Conservation (phyloP, 2,113 vertebrate genomes). For the Sander vitreus region DNA sequence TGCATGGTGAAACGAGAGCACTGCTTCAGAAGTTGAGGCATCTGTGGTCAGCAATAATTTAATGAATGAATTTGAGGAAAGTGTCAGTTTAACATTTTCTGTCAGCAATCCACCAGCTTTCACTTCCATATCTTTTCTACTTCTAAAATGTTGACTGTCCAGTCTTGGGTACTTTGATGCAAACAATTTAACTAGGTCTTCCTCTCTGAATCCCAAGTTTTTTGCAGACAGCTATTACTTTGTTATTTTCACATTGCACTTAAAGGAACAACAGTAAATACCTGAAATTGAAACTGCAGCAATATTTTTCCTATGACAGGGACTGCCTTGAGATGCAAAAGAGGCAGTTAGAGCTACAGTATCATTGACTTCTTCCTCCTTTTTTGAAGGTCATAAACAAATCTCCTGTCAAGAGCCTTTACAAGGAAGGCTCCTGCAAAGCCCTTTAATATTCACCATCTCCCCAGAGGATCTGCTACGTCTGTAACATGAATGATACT, state of each 20-base stretch:
- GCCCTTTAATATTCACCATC: conserved; percentile 76
- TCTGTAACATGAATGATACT: conserved; percentile 63
- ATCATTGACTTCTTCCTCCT: conserved; percentile 63
- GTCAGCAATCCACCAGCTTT: conserved; percentile 36
- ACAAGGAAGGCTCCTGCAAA: conserved; percentile 56
- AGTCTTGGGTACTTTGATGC: conserved; percentile 37
- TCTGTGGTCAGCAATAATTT: conserved; percentile 44
- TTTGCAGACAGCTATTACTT: conserved; percentile 22
- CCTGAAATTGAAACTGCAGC: conserved; percentile 29
- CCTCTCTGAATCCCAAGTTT: conserved; percentile 11
- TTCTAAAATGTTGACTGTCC: conserved; percentile 30
- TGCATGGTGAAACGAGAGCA: neutral
- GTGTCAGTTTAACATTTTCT: conserved; percentile 39
- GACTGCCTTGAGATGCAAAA: conserved; percentile 64
- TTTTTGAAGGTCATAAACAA: conserved; percentile 80
- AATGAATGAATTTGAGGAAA: conserved; percentile 37
- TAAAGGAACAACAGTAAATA: conserved; percentile 50
- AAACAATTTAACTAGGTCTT: conserved; percentile 47
- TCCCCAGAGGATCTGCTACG: conserved; percentile 64
- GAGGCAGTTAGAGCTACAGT: conserved; percentile 27
- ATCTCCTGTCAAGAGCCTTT: conserved; percentile 71
- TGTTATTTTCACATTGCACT: conserved; percentile 18
- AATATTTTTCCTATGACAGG: conserved; percentile 7
- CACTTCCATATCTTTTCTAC: conserved; percentile 29
- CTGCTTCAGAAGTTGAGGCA: conserved; percentile 25